Conservation (phyloP, 2,888 invertebrate genomes). For the Caenorhabditis sulstoni region DNA sequence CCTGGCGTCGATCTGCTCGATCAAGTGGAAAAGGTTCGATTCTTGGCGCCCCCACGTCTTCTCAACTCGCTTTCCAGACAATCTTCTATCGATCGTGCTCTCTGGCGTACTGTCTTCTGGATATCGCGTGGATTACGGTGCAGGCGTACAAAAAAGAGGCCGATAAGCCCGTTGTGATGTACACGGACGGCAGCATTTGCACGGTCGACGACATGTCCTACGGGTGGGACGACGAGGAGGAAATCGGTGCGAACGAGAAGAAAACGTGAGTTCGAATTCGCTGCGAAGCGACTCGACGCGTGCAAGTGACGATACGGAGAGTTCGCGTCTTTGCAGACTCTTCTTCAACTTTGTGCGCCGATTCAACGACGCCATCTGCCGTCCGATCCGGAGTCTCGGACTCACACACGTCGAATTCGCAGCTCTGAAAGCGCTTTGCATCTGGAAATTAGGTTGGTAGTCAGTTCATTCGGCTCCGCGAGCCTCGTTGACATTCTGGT, state of each 20-base stretch:
- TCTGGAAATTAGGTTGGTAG: constrained; percentile 67
- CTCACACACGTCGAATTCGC: constrained; percentile 67
- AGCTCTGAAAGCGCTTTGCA: constrained; percentile 66
- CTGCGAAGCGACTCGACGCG: not conserved
- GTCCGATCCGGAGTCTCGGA: constrained; percentile 46
- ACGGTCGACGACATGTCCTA: constrained; percentile 62
- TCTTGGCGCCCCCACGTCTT: no score
- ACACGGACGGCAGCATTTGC: constrained; percentile 61
- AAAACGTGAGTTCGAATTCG: constrained; percentile 50
- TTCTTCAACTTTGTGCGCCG: constrained; percentile 54
- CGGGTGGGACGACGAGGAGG: constrained; percentile 71
- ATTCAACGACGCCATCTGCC: constrained; percentile 55
- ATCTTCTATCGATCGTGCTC: constrained; percentile 60
- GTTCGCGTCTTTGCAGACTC: no score
- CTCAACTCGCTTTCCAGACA: not conserved
- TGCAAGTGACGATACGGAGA: not conserved
- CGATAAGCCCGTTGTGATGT: constrained; percentile 54
- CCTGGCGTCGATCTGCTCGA: constrained; percentile 64
- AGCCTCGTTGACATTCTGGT: no score
- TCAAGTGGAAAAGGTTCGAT: constrained; percentile 35
- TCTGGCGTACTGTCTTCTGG: constrained; percentile 59
- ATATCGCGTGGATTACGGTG: constrained; percentile 67
- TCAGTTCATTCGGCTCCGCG: not conserved
- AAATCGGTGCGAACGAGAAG: constrained; percentile 61
- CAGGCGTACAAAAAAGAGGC: constrained; percentile 38